Base-by-base conservation (phyloP, 2,113 vertebrate species). In the Datnioides undecimradiatus region DNA sequence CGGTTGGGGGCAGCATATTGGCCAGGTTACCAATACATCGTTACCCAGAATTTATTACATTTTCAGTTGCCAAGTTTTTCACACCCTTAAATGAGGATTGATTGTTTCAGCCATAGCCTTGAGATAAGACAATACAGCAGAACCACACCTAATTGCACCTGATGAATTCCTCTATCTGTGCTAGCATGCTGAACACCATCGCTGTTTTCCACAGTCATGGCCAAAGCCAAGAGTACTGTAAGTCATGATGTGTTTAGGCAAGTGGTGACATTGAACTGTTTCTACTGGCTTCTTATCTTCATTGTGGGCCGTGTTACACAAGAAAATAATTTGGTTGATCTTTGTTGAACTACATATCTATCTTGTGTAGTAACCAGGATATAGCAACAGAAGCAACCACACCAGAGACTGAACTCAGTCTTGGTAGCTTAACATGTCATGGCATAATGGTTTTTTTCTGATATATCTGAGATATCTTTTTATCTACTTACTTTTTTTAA, bases 101-200 rank as follows among this genome's bases (percentile, higher is more conserved):
- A 62, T 70, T 70, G 59, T 73, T 27, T 60, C 7, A 66, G 3
- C 62, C 13, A 9, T 69, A 65, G 21, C 27, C 40, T 34, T 76
- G 34, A 83, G 66, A 71, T 33, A 36, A 52, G 23, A 75, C 43
- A 77, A 78, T 43, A 68, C 48, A 70, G 49, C 8, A 23, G 34
- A 77, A 48, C 51, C 84, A 63, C 83, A 43, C 78, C 68, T 68
- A 29, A 41, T 69, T 31, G 40, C 57, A 73, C 21, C 31, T 49
- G 64, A 83, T 72, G 48, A 70, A 90, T 88, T 80, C 81, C 70
- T 84, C 23, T 73, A 36, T 90, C 59, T 90, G 85, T 83, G 76
- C 79, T 49, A 83, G 76, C 88, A 87, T 33, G 89, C 73, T 46
- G 73, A 71, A 23, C 54, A 16, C 58, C 58, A 12, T 63, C 38